These are phyloP conservation scores for Anas capensis DNA, from an alignment of 2,797 vertebrate genomes.

Conservation along the genomic window DNA sequence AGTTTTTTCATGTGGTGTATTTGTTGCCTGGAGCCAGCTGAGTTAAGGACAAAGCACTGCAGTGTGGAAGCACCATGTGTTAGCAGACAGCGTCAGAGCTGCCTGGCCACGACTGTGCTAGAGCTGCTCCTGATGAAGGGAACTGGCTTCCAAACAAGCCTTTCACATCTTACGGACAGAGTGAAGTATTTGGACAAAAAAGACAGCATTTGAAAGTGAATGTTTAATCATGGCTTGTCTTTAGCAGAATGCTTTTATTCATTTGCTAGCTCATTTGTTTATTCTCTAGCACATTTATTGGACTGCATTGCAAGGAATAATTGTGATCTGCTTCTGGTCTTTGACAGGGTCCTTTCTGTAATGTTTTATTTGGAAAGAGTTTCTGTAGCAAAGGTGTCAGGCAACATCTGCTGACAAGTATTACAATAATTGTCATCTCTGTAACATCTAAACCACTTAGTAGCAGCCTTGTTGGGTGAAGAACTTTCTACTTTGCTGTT, in stretches of 20 bases:
- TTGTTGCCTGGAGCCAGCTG: background rate
- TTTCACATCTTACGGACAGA: background rate
- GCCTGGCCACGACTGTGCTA: background rate
- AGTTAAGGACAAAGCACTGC: background rate
- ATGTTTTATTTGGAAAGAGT: background rate
- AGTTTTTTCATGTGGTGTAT: background rate
- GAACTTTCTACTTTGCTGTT: conserved; percentile 16
- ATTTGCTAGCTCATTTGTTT: background rate
- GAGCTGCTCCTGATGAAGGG: background rate
- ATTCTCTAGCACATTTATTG: background rate
- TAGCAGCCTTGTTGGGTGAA: background rate
- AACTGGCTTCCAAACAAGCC: background rate
- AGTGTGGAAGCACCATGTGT: background rate
- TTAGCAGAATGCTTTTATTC: background rate
- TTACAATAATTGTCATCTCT: conserved; percentile 13
- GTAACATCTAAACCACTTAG: conserved; percentile 6
- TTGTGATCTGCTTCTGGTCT: background rate
- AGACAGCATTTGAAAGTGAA: background rate
- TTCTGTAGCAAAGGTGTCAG: background rate
- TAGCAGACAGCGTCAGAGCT: background rate
- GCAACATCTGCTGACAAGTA: background rate
- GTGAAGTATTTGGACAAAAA: background rate
- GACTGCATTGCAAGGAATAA: background rate
- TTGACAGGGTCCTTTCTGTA: background rate
- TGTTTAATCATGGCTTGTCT: background rate